phyloP scores from a whole-genome alignment of 2,888 invertebrate species.

The Sminthurinus aureus region DNA sequence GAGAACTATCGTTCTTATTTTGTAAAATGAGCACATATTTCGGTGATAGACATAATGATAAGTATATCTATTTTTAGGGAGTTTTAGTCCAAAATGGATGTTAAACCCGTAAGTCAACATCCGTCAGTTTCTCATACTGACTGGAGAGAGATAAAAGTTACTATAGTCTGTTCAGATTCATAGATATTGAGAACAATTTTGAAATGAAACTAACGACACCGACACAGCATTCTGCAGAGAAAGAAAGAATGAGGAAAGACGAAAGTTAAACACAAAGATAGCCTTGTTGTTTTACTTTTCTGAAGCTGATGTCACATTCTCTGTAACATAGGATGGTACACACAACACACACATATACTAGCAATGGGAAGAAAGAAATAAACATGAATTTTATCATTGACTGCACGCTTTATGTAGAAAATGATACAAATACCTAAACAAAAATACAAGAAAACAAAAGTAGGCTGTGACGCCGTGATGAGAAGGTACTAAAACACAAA shows the following conservation, averaged over 20 bases:
- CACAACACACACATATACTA: too few species aligned
- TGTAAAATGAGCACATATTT: background rate
- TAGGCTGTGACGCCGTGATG: too few species aligned
- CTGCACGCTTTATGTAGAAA: too few species aligned
- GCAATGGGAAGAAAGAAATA: too few species aligned
- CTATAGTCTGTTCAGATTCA: background rate
- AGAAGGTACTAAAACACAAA: too few species aligned
- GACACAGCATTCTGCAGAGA: background rate
- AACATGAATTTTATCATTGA: too few species aligned
- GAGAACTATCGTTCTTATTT: too few species aligned
- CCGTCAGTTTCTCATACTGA: background rate
- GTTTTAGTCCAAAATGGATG: constrained; percentile 10
- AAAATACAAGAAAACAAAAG: too few species aligned
- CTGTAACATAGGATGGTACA: too few species aligned
- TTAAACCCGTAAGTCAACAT: constrained; percentile 7
- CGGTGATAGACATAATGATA: constrained; percentile 4
- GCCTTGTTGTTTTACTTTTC: background rate
- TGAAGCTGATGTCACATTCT: background rate
- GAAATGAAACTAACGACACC: background rate
- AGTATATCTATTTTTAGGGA: background rate
- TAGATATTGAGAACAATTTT: background rate
- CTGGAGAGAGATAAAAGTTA: background rate
- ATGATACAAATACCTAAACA: too few species aligned
- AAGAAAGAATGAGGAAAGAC: background rate
- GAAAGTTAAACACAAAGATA: background rate